Base-by-base conservation (phyloP, 53 echinoderm and acorn worm species). In the Pentamera pediparva region DNA sequence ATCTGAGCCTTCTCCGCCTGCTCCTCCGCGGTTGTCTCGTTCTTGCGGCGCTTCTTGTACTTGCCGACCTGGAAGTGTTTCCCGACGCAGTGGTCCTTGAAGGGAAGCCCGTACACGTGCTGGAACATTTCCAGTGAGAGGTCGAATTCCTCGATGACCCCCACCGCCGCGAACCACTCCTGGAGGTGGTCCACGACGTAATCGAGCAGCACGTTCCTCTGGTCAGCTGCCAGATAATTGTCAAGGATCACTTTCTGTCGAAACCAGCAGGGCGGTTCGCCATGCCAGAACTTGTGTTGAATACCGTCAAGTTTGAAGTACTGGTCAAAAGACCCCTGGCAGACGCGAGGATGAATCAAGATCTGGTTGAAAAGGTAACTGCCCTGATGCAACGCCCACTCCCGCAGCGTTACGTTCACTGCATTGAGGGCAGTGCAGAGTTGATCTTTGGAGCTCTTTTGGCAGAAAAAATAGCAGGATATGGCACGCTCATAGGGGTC, bases 331-430 rank as follows among this genome's bases (percentile, higher is more conserved):
- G 65, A 80, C 10, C 79, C 87, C 4, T 69, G 85, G 65, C 98
- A 98, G 51, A 92, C 89, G 26, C 61, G 75, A 2, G 98, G 98
- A 32, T 85, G 78, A 35, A 88, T 81, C 29, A 96, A 38, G 2
- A 96, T 50, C 64, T 96, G 96, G 8, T 88, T 76, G 59, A 91
- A 96, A 53, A 96, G 83, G 51, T 82, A 91, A 61, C 96, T 96
- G 10, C 96, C 96, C 34, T 96, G 96, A 45, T 96, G 96, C 29
- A 88, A 10, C 2, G 96, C 91, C 96, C 96, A 96, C 45, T 91
- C 96, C 29, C 72, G 75, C 50, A 91, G 65, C 31, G 88, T 80
- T 39, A 88, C 91, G 51, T 82, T 62, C 24, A 67, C 56, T 3
- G 96, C 85, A 20, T 77, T 77, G 32, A 82, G 77, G 32, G 90